phyloP scores from a whole-genome alignment of 35 echinoderm and acorn worm species.

The Lytechinus variegatus region DNA sequence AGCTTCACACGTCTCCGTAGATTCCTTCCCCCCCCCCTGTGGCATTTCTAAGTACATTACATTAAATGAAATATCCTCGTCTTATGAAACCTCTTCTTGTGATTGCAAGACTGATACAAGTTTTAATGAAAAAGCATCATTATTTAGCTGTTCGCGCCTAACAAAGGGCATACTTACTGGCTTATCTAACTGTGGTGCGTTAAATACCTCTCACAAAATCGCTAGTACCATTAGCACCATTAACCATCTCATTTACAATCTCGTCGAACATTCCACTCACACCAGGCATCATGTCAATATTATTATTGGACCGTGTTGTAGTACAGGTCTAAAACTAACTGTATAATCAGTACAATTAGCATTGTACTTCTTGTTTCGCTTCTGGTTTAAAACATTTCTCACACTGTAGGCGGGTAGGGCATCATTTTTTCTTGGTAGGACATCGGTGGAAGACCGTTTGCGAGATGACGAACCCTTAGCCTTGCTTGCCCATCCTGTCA shows the following conservation, averaged over 20 bases:
- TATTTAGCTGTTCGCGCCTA: not conserved
- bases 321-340: not conserved
- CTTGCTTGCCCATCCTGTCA: no score
- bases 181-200: not conserved
- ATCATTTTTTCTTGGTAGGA: no score
- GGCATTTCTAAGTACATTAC: not conserved
- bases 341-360: not conserved
- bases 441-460: no score
- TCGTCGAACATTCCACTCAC: not conserved
- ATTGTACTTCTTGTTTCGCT: constrained; percentile 18
- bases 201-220: not conserved
- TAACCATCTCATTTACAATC: not conserved
- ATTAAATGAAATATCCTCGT: not conserved
- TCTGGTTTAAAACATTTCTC: no score
- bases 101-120: not conserved
- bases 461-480: no score
- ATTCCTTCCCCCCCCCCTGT: not conserved
- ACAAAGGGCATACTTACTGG: not conserved
- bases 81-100: not conserved
- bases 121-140: not conserved
- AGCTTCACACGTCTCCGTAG: not conserved
- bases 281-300: not conserved
- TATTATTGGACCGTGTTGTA: not conserved
- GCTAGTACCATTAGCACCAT: not conserved
- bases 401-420: no score